phyloP scores from a whole-genome alignment of 2,888 invertebrate genomes.

The Cepaea hortensis region DNA sequence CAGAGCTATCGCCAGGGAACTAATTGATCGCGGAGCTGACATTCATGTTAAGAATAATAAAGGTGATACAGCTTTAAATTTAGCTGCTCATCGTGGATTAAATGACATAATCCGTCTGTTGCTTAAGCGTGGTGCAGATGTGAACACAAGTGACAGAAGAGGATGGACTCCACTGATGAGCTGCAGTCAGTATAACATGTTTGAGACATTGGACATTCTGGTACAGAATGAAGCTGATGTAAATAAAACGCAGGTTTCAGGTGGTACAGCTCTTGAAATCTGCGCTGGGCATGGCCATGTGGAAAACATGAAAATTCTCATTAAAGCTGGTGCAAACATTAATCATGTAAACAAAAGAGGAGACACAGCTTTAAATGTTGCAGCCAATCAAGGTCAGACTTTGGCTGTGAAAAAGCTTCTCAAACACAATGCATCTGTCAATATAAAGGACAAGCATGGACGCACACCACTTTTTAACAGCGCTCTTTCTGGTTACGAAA shows the following conservation, averaged over 20 bases:
- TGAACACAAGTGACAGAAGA: slow-evolving; percentile 23
- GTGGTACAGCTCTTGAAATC: slow-evolving; percentile 41
- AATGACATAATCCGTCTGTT: slow-evolving; percentile 26
- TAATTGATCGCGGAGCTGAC: slow-evolving; percentile 32
- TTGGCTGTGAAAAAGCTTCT: slow-evolving; percentile 27
- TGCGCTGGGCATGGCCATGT: slow-evolving; percentile 34
- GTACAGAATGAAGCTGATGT: slow-evolving; percentile 28
- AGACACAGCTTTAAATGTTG: slow-evolving; percentile 16
- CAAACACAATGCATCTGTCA: slow-evolving; percentile 5
- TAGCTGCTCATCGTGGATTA: slow-evolving; percentile 25
- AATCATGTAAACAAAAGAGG: slow-evolving; percentile 32
- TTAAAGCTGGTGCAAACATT: slow-evolving; percentile 24
- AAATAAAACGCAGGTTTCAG: slow-evolving; percentile 27
- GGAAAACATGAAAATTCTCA: slow-evolving; percentile 31
- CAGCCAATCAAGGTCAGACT: slow-evolving; percentile 12
- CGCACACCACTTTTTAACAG: slow-evolving; percentile 34
- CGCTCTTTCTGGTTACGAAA: slow-evolving; percentile 26
- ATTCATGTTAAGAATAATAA: slow-evolving; percentile 25
- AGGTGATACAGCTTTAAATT: slow-evolving; percentile 23
- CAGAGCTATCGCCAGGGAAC: slow-evolving; percentile 4
- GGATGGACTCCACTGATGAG: slow-evolving; percentile 41
- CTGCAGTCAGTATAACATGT: slow-evolving; percentile 20
- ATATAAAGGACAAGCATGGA: slow-evolving; percentile 34
- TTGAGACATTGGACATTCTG: slow-evolving; percentile 25
- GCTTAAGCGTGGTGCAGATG: background rate